Evolutionary conservation across 2,113 vertebrate species (phyloP), one percentile per base, ranked within the genome.

Genomic region (Zingel zingel): DNA sequence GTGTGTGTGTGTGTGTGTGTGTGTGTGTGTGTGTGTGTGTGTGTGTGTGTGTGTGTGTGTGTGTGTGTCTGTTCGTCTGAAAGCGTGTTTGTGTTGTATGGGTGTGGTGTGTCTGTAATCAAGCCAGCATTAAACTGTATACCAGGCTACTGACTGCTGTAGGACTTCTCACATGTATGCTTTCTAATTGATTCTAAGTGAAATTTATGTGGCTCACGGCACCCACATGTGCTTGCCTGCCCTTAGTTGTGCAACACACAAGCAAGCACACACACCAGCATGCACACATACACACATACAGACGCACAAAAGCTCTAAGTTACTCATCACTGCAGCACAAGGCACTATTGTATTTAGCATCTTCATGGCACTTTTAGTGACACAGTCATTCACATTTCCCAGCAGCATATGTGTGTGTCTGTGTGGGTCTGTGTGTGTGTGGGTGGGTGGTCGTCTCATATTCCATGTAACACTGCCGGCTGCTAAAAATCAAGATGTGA

Each of bases 401-500:
- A 74, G 88, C 84, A 90, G 78, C 47, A 7, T 51, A 71, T 69
- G 57, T 57, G 59, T 68, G 64, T 75, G 88, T 63, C 71, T 47
- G 73, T 51, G 75, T 73, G 57, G 57, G 59, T 68, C 58, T 75
- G 88, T 63, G 75, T 30, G 76, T 30, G 77, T 7, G 65, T 82
- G 79, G 7, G 91, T 91, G 90, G 89, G 92, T 90, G 91, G 89
- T 87, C 85, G 56, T 90, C 88, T 94, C 88, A 59, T 90, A 77
- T 94, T 94, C 76, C 87, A 71, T 90, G 84, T 79, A 81, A 86
- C 76, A 51, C 84, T 83, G 86, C 82, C 33, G 61, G 82, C 89
- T 90, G 89, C 92, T 94, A 94, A 93, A 93, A 93, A 93, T 92
- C 84, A 93, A 93, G 89, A 93, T 81, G 86, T 92, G 89, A 94